Evolutionary conservation across 2,797 vertebrate species (phyloP).

Genomic region (Psittacula echo): DNA sequence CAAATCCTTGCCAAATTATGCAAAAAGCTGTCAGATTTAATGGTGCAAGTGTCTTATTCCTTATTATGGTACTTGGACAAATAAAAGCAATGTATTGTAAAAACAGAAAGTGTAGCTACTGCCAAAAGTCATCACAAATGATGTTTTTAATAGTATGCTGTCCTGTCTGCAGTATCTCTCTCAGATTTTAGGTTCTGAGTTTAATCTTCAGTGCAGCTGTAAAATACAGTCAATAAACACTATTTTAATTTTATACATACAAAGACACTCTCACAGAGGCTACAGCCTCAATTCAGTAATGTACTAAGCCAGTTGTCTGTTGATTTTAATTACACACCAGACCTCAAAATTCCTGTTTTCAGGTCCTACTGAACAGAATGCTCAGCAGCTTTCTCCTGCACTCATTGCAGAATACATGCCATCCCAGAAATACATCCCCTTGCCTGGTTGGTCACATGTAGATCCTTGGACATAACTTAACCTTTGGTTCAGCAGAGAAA

Average conservation of each 20-base stretch:
- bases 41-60: neutral
- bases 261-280: accelerated
- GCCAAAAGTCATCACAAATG: neutral
- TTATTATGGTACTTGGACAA: neutral
- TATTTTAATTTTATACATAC: neutral
- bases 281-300: neutral
- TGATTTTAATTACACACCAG: neutral
- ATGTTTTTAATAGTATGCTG: neutral
- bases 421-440: neutral
- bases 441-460: neutral
- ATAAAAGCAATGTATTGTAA: conserved; percentile 24
- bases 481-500: neutral
- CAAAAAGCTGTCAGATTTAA: conserved; percentile 30
- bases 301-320: neutral
- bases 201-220: neutral
- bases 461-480: neutral
- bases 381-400: neutral
- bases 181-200: neutral
- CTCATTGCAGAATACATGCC: neutral
- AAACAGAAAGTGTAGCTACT: conserved; percentile 2
- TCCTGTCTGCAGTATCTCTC: neutral
- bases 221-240: neutral
- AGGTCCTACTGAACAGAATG: neutral
- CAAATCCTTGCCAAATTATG: conserved; percentile 48
- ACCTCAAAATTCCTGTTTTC: neutral